Percentiles rank a stretch among this genome's conserved stretches.
phyloP scores from a whole-genome alignment of 2,888 invertebrate genomes.

The Drosophila quinaria region DNA sequence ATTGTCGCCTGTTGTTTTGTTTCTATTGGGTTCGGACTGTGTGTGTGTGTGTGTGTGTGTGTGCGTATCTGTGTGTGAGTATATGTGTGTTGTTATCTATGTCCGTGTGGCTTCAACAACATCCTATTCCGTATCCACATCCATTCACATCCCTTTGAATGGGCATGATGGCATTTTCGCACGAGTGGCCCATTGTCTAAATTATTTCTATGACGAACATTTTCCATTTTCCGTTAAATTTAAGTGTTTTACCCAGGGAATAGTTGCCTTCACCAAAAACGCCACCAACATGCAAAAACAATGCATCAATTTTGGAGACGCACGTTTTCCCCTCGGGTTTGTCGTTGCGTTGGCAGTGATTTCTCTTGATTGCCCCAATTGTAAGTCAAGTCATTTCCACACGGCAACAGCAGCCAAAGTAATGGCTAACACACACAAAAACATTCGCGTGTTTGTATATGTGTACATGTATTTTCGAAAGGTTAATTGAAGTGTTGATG shows the following conservation, averaged over 20 bases:
- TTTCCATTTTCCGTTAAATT: slow-evolving; percentile 66
- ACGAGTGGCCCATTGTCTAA: slow-evolving; percentile 78
- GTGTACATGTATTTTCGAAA: slow-evolving; percentile 1
- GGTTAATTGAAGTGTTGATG: slow-evolving; percentile 55
- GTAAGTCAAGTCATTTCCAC: slow-evolving; percentile 62
- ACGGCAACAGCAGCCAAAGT: slow-evolving; percentile 10
- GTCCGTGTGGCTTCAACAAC: slow-evolving; percentile 33
- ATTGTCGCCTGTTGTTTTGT: slow-evolving; percentile 55
- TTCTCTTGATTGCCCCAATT: slow-evolving; percentile 71
- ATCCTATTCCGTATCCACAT: slow-evolving; percentile 22
- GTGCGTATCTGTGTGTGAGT: slow-evolving; percentile 12
- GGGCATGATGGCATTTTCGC: slow-evolving; percentile 66
- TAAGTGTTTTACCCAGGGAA: slow-evolving; percentile 36
- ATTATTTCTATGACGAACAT: slow-evolving; percentile 69
- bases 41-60: slow-evolving; percentile 13
- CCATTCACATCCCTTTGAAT: slow-evolving; percentile 29
- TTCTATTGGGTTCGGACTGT: slow-evolving; percentile 28
- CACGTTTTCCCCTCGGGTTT: slow-evolving; percentile 52
- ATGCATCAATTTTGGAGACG: slow-evolving; percentile 71
- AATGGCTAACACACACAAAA: slow-evolving; percentile 5
- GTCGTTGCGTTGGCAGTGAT: slow-evolving; percentile 51
- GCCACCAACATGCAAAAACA: slow-evolving; percentile 55
- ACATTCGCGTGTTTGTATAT: neutral
- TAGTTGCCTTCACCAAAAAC: slow-evolving; percentile 8
- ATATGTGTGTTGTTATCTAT: slow-evolving; percentile 13